Evolutionary conservation across 2,113 vertebrate genomes (phyloP).

Genomic region (Quiscalus mexicanus): DNA sequence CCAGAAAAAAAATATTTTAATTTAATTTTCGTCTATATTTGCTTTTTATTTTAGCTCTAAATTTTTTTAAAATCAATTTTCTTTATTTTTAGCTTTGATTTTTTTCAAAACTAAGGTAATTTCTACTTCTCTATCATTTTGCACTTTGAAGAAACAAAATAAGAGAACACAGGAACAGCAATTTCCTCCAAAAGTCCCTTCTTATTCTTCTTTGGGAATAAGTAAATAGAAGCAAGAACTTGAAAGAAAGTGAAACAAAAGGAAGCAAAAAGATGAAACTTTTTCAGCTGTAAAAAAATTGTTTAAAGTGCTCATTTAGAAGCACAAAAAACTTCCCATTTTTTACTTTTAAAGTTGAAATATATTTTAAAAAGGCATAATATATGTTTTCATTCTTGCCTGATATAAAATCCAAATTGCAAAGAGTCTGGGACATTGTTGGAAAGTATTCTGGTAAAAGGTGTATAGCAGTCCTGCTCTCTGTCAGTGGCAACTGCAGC

Average conservation of each 20-base stretch:
- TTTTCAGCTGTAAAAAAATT: not conserved
- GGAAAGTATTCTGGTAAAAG: not conserved
- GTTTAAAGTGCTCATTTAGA: not conserved
- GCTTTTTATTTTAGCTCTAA: not conserved
- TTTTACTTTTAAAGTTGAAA: not conserved
- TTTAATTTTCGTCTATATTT: not conserved
- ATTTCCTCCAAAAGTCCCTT: not conserved
- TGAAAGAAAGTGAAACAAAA: not conserved
- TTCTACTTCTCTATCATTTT: not conserved
- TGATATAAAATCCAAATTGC: not conserved
- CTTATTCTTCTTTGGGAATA: not conserved
- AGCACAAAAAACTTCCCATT: rapidly evolving
- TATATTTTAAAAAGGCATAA: not conserved
- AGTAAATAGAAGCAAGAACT: not conserved
- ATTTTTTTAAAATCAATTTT: not conserved
- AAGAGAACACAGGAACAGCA: not conserved
- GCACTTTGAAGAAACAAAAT: not conserved
- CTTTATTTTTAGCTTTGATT: not conserved
- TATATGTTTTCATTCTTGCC: not conserved
- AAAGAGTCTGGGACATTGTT: not conserved
- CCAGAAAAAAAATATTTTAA: not conserved
- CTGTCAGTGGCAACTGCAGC: not conserved
- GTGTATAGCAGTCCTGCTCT: not conserved
- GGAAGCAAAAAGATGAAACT: not conserved
- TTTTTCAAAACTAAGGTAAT: not conserved